phyloP scores from a whole-genome alignment of 2,113 vertebrate genomes.

The Anolis carolinensis region DNA sequence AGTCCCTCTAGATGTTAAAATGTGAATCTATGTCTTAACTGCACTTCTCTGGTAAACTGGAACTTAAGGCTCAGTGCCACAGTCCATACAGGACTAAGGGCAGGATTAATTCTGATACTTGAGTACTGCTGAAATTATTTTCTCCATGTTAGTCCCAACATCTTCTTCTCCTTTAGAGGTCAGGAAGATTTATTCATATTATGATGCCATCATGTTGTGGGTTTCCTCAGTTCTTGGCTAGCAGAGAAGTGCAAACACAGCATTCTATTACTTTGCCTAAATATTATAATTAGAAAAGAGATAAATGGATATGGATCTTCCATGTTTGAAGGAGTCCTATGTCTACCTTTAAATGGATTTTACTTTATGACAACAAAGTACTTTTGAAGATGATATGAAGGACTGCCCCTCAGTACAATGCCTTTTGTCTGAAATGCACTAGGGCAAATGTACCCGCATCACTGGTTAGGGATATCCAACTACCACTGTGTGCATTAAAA shows the following conservation, averaged over 20 bases:
- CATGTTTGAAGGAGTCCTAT: neutral
- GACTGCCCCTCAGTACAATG: too few relatives aligned
- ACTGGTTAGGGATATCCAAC: too few relatives aligned
- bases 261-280: neutral
- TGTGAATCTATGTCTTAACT: neutral
- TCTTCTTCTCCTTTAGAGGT: too few relatives aligned
- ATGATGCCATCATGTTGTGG: neutral
- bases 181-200: neutral
- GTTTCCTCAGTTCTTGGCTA: neutral
- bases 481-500: too few relatives aligned
- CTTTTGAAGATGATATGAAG: too few relatives aligned
- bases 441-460: too few relatives aligned
- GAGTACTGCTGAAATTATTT: neutral
- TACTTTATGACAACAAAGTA: neutral
- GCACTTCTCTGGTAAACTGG: conserved; percentile 3
- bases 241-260: neutral
- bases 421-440: too few relatives aligned
- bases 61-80: rapidly evolving
- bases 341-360: neutral
- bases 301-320: neutral
- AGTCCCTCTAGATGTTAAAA: neutral
- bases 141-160: neutral
- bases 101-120: neutral
- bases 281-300: neutral
- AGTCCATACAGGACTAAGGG: neutral